Evolutionary conservation across 2,113 vertebrate genomes (phyloP), one percentile per base, ranked within the genome.

Genomic region (Scopus umbretta): DNA sequence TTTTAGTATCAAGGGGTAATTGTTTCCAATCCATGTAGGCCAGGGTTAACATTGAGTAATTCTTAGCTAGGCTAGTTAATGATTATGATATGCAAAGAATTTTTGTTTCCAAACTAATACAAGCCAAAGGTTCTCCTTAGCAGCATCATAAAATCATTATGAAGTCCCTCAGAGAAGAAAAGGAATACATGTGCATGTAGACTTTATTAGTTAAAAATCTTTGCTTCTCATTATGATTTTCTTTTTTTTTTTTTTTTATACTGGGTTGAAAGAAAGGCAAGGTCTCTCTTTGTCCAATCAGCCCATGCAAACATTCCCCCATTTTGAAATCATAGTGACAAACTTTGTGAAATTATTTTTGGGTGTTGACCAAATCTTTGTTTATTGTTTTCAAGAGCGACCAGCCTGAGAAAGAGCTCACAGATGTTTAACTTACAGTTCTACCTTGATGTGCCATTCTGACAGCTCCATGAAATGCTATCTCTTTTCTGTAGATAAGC

Each of bases 71-170:
- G 16, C 79, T 94, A 75, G 68, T 96, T 95, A 96, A 97, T 91
- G 89, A 80, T 45, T 94, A 58, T 86, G 80, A 94, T 88, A 96
- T 86, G 91, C 76, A 82, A 97, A 92, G 94, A 96, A 97, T 96
- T 95, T 93, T 43, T 94, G 52, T 94, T 96, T 97, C 82, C 74
- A 94, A 93, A 94, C 63, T 67, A 85, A 66, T 80, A 65, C 59
- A 92, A 97, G 52, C 67, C 91, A 96, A 97, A 96, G 66, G 49
- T 94, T 95, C 73, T 92, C 72, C 84, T 86, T 47, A 92, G 56
- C 52, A 95, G 62, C 70, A 94, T 94, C 89, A 80, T 95, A 96
- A 97, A 95, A 92, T 94, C 40, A 85, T 50, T 61, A 18, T 96
- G 95, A 95, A 2, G 1, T 94, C 29, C 50, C 52, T 81, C 30